phyloP scores from a whole-genome alignment of 2,113 vertebrate genomes.

The Tauraco erythrolophus region DNA sequence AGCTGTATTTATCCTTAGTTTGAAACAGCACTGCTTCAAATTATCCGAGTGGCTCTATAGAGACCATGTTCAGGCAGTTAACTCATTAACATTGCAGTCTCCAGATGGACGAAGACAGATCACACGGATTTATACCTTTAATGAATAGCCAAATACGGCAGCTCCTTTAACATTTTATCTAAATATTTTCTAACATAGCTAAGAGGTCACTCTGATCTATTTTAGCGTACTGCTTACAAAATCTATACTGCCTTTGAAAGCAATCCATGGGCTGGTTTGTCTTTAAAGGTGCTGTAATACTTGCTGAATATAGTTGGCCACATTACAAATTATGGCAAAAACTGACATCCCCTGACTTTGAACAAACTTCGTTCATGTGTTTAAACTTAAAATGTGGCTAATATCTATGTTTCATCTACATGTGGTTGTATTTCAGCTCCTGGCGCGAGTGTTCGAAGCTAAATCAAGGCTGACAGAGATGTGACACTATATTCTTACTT shows the following conservation, averaged over 20 bases:
- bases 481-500: background rate
- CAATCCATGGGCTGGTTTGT: background rate
- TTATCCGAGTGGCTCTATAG: slow-evolving; percentile 24
- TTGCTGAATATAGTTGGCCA: background rate
- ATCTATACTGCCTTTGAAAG: background rate
- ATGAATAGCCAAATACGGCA: slow-evolving; percentile 23
- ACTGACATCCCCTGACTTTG: background rate
- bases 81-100: slow-evolving; percentile 47
- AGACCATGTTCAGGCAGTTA: slow-evolving; percentile 47
- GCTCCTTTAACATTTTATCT: slow-evolving; percentile 13
- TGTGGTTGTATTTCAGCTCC: background rate
- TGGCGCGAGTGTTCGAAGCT: background rate
- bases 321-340: background rate
- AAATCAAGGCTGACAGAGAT: background rate
- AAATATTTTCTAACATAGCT: slow-evolving; percentile 49
- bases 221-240: background rate
- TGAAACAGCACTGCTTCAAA: slow-evolving; percentile 27
- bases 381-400: background rate
- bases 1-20: slow-evolving; percentile 56
- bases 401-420: background rate
- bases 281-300: background rate
- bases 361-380: background rate
- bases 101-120: slow-evolving; percentile 19
- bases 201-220: slow-evolving; percentile 1
- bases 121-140: background rate